These are phyloP conservation scores for Agonopterix arenella DNA, from an alignment of 2,888 invertebrate genomes.

Conservation along the genomic window DNA sequence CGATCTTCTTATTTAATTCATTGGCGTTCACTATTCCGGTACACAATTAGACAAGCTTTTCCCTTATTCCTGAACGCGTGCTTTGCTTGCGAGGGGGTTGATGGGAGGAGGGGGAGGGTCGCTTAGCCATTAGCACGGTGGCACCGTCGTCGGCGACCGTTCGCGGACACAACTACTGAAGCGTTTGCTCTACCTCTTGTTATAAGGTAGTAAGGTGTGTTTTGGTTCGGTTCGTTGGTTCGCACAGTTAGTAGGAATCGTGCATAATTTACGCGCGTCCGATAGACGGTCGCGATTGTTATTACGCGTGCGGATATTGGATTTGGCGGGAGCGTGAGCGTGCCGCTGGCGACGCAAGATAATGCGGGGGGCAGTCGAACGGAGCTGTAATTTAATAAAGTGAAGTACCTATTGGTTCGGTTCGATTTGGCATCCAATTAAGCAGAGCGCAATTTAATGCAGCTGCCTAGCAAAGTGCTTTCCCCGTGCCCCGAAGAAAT, in stretches of 20 bases:
- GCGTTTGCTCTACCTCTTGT: conserved; percentile 19
- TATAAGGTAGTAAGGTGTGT: conserved; percentile 17
- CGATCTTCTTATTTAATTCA: conserved; percentile 29
- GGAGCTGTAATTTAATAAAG: conserved; percentile 15
- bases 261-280: conserved; percentile 74
- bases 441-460: conserved; percentile 2
- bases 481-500: too few species aligned
- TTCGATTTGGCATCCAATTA: conserved; percentile 5
- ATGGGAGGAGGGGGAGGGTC: conserved; percentile 17
- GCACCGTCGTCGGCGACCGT: conserved; percentile 51
- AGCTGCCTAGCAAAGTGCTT: not conserved
- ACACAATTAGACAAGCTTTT: conserved; percentile 53
- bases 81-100: conserved; percentile 34
- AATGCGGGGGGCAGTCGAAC: conserved; percentile 12
- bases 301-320: conserved; percentile 73
- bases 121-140: conserved; percentile 60
- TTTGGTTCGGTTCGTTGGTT: conserved; percentile 14
- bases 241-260: conserved; percentile 29
- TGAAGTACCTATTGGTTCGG: conserved; percentile 7
- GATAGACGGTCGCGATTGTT: conserved; percentile 73
- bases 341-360: conserved; percentile 50
- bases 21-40: conserved; percentile 37
- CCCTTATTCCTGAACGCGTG: conserved; percentile 59
- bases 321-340: conserved; percentile 49
- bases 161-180: conserved; percentile 29